These are phyloP conservation scores for Ophonus ardosiacus DNA, from an alignment of 2,888 invertebrate genomes.

Conservation along the genomic window DNA sequence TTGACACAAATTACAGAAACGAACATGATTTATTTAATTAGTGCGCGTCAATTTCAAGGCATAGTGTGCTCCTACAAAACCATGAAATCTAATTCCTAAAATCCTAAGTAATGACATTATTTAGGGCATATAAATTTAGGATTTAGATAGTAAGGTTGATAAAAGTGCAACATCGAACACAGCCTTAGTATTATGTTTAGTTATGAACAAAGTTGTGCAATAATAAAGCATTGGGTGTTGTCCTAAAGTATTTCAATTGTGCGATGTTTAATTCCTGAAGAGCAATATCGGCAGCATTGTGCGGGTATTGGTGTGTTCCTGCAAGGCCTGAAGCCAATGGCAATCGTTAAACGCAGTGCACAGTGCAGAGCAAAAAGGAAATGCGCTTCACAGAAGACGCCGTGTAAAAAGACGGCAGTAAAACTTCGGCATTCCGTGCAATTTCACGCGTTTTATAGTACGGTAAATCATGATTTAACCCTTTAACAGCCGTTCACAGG, in stretches of 20 bases:
- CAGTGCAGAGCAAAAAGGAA: slow-evolving; percentile 51
- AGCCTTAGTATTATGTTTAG: no score
- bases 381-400: slow-evolving; percentile 59
- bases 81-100: no score
- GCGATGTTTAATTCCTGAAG: background rate
- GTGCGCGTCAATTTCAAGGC: no score
- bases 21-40: no score
- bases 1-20: no score
- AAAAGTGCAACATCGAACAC: no score
- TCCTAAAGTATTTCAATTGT: background rate
- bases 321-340: slow-evolving; percentile 48
- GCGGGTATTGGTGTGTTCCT: slow-evolving; percentile 12
- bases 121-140: no score
- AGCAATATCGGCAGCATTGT: background rate
- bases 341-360: slow-evolving; percentile 48
- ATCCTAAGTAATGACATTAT: no score
- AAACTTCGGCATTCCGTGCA: slow-evolving; percentile 63
- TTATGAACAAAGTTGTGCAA: no score
- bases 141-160: no score
- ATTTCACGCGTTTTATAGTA: slow-evolving; percentile 64
- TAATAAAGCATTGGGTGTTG: background rate
- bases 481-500: slow-evolving; percentile 60
- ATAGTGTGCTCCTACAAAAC: no score
- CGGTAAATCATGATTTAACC: slow-evolving; percentile 64
- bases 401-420: slow-evolving; percentile 59